These are phyloP conservation scores for Drosophila cardini DNA, from an alignment of 1,140 invertebrate genomes.

Conservation along the genomic window DNA sequence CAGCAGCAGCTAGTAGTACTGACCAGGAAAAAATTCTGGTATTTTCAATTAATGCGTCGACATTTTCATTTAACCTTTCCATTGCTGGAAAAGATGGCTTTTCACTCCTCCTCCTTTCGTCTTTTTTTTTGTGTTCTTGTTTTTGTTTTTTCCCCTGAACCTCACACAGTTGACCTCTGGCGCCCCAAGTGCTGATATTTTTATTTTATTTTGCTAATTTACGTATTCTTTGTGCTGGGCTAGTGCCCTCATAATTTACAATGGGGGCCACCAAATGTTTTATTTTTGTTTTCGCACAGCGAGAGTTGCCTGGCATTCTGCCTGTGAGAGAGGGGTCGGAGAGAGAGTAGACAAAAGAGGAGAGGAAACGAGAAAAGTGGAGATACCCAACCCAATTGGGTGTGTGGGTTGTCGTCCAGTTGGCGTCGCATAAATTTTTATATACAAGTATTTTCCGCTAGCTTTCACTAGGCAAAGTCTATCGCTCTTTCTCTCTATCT, in stretches of 20 bases:
- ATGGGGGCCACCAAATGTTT: constrained; percentile 47
- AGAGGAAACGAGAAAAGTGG: not conserved
- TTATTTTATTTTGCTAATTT: constrained; percentile 51
- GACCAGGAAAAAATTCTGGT: constrained; percentile 12
- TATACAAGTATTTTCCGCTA: constrained; percentile 60
- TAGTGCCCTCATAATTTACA: constrained; percentile 60
- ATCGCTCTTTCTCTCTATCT: not conserved
- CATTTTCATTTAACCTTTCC: constrained; percentile 70
- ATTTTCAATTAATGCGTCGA: constrained; percentile 66
- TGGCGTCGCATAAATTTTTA: constrained; percentile 80
- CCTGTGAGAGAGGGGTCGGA: not conserved
- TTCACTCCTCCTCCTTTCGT: not conserved
- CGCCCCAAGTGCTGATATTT: constrained; percentile 29
- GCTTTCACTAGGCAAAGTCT: constrained; percentile 27
- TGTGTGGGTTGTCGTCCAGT: constrained; percentile 67
- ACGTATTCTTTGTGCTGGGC: constrained; percentile 40
- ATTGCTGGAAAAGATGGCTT: constrained; percentile 4
- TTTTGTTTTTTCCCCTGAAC: constrained; percentile 11
- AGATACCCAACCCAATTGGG: constrained; percentile 8
- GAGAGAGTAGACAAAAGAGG: not conserved
- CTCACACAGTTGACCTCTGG: constrained; percentile 34
- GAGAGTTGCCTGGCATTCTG: constrained; percentile 29
- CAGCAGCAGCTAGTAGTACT: not conserved
- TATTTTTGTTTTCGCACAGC: constrained; percentile 51
- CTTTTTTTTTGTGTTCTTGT: not conserved